Conservation (phyloP, 2,797 vertebrate species). For the Takifugu ocellatus region DNA sequence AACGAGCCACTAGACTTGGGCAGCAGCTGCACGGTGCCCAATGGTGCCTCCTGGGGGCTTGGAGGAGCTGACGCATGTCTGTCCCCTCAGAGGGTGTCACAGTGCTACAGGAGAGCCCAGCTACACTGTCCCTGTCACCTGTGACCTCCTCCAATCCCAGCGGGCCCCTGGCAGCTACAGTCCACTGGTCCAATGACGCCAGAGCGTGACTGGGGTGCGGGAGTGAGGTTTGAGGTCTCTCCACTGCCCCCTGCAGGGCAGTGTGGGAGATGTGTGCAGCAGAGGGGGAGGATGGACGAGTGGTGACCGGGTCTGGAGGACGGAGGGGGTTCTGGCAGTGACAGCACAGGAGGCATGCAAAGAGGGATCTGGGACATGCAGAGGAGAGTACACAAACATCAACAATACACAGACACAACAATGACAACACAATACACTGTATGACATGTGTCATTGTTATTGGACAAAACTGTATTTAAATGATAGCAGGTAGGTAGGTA, state of each 20-base stretch:
- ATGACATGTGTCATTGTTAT: not conserved
- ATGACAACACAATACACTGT: conserved; percentile 3
- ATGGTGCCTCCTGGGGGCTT: conserved; percentile 32
- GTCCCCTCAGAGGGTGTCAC: conserved; percentile 50
- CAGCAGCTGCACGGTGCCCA: conserved; percentile 27
- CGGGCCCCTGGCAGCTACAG: conserved; percentile 8
- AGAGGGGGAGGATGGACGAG: conserved; percentile 34
- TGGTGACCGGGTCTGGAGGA: conserved; percentile 41
- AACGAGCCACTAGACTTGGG: conserved; percentile 11
- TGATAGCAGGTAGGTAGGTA: too few relatives aligned
- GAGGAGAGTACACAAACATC: conserved; percentile 23
- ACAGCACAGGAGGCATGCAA: conserved; percentile 73
- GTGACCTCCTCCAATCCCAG: conserved; percentile 12
- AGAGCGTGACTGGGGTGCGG: conserved; percentile 27
- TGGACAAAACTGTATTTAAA: not conserved
- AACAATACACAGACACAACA: conserved; percentile 22
- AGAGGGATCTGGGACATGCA: conserved; percentile 70
- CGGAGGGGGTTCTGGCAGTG: conserved; percentile 45
- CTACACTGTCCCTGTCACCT: conserved; percentile 47
- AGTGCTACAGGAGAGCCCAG: conserved; percentile 66
- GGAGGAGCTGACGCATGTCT: conserved; percentile 60
- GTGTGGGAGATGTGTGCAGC: conserved; percentile 36
- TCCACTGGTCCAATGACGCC: conserved; percentile 9
- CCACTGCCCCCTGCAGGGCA: conserved; percentile 45
- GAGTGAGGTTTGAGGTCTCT: conserved; percentile 59